Evolutionary conservation across 2,888 invertebrate species (phyloP).

Genomic region (Cerceris rybyensis): DNA sequence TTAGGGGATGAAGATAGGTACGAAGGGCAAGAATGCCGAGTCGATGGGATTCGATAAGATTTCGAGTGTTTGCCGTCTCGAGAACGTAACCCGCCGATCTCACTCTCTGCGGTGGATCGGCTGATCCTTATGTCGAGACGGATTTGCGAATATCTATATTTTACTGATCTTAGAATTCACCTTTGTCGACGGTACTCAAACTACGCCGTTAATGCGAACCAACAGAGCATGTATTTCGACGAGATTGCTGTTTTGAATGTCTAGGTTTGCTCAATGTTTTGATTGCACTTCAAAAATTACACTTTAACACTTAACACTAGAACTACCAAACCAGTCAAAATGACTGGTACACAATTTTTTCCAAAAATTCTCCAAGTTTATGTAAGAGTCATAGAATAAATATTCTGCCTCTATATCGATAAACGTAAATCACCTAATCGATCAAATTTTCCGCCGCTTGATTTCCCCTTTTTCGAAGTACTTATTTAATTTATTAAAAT

Average conservation of each 20-base stretch:
- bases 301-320: no score
- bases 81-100: constrained; percentile 29
- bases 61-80: constrained; percentile 44
- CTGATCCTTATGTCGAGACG: constrained; percentile 36
- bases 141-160: constrained; percentile 43
- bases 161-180: constrained; percentile 42
- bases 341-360: no score
- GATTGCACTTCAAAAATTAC: constrained; percentile 6
- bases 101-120: constrained; percentile 23
- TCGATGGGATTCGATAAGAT: constrained; percentile 53
- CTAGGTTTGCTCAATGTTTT: constrained; percentile 26
- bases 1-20: constrained; percentile 49
- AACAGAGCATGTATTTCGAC: constrained; percentile 1
- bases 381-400: no score
- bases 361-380: no score
- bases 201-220: constrained; percentile 26
- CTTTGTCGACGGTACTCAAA: constrained; percentile 15
- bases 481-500: no score
- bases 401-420: no score
- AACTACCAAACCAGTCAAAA: no score
- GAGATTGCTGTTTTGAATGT: constrained; percentile 23
- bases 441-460: no score
- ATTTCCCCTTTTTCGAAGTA: no score
- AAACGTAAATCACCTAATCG: no score
- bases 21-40: constrained; percentile 49